Conservation (phyloP, 2,113 vertebrate genomes). For the Pica pica region DNA sequence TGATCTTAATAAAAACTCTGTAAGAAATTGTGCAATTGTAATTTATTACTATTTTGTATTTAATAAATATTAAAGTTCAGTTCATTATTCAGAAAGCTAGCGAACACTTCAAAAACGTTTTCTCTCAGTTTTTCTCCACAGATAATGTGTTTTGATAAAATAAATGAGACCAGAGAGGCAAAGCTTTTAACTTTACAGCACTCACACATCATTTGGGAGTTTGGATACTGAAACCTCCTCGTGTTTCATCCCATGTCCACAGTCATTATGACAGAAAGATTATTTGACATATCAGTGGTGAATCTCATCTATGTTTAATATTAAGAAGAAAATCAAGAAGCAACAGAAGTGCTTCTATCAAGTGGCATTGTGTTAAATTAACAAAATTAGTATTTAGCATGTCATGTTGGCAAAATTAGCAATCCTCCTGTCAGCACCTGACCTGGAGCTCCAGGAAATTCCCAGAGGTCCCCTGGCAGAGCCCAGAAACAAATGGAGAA, state of each 20-base stretch:
- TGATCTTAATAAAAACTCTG: constrained; percentile 70
- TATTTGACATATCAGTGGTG: not conserved
- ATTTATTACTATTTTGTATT: constrained; percentile 66
- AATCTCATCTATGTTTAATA: not conserved
- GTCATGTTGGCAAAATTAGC: not conserved
- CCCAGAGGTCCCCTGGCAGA: not conserved
- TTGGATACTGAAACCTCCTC: not conserved
- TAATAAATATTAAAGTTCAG: constrained; percentile 28
- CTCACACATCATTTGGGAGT: not conserved
- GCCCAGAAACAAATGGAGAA: not conserved
- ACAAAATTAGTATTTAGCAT: not conserved
- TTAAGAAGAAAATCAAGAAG: not conserved
- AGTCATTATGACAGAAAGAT: not conserved
- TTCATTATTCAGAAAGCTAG: constrained; percentile 11
- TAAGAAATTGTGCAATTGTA: constrained; percentile 55
- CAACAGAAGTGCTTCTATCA: not conserved
- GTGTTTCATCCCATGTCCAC: not conserved
- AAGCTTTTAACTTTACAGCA: not conserved
- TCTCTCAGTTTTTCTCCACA: not conserved
- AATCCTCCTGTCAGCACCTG: not conserved
- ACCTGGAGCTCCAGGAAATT: not conserved
- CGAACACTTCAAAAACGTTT: not conserved
- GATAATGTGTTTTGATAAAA: not conserved
- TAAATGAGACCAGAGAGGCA: not conserved
- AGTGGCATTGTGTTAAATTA: not conserved